Percentiles rank a stretch among this genome's conserved stretches.
Evolutionary conservation across 2,797 vertebrate species (phyloP).

Genomic region (Microcaecilia unicolor): DNA sequence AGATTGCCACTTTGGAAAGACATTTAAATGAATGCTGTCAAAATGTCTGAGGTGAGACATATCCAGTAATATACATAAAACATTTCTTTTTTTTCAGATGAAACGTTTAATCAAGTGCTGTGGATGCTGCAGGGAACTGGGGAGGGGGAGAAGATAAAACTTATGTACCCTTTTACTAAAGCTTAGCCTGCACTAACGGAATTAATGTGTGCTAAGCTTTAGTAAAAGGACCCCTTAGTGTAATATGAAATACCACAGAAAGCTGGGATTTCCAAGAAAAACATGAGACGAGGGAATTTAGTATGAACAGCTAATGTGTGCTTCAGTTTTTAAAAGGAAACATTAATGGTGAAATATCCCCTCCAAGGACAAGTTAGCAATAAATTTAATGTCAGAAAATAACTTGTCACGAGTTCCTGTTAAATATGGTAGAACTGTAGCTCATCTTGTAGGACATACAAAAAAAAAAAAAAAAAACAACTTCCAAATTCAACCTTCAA

Average conservation of each 20-base stretch:
- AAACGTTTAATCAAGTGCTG: no score
- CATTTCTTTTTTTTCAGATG: slow-evolving; percentile 33
- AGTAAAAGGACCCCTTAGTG: no score
- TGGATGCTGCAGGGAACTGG: no score
- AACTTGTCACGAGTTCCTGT: slow-evolving; percentile 62
- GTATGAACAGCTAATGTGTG: slow-evolving; percentile 59
- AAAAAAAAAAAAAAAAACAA: slow-evolving; percentile 7
- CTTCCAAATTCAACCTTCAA: no score
- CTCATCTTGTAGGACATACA: slow-evolving; percentile 35
- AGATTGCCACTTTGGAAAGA: slow-evolving; percentile 26
- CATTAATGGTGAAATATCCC: slow-evolving; percentile 60
- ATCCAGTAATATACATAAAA: slow-evolving; percentile 28
- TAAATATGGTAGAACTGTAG: slow-evolving; percentile 59
- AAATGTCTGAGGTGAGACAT: slow-evolving; percentile 40
- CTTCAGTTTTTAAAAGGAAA: slow-evolving; percentile 67
- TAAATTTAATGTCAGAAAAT: slow-evolving; percentile 66
- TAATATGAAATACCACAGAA: slow-evolving; percentile 58
- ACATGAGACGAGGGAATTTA: slow-evolving; percentile 52
- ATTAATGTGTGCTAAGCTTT: no score
- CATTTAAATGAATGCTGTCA: slow-evolving; percentile 38
- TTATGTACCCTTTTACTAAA: no score
- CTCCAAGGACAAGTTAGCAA: slow-evolving; percentile 57
- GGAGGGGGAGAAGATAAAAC: slow-evolving; percentile 42
- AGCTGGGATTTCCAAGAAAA: slow-evolving; percentile 64
- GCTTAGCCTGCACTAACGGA: no score